These are phyloP conservation scores for Coptotermes formosanus DNA, from an alignment of 1,140 invertebrate genomes.

Conservation along the genomic window DNA sequence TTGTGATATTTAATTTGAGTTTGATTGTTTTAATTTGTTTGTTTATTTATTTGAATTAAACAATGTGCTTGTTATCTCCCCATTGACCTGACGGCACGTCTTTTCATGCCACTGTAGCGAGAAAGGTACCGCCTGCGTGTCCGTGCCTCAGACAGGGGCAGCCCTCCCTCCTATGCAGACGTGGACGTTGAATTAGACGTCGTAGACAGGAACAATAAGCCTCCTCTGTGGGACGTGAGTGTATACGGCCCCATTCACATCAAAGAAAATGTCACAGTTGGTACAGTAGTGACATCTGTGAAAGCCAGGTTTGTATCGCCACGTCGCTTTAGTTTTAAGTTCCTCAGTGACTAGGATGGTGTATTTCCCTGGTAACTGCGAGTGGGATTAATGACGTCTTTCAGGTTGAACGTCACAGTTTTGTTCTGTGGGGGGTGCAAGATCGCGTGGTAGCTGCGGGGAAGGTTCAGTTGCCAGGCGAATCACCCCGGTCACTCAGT, in stretches of 20 bases:
- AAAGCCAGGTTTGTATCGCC: slow-evolving; percentile 93
- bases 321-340: slow-evolving; percentile 30
- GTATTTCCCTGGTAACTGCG: slow-evolving; percentile 34
- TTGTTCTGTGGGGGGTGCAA: neutral
- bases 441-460: neutral
- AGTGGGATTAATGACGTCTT: slow-evolving; percentile 33
- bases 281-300: slow-evolving; percentile 93
- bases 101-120: slow-evolving; percentile 60
- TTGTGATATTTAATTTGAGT: slow-evolving; percentile 32
- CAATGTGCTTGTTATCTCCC: slow-evolving; percentile 47
- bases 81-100: slow-evolving; percentile 45
- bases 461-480: slow-evolving; percentile 25
- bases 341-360: slow-evolving; percentile 29
- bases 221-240: slow-evolving; percentile 89
- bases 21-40: slow-evolving; percentile 35
- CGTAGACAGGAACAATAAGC: slow-evolving; percentile 97
- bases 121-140: slow-evolving; percentile 92
- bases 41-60: slow-evolving; percentile 47
- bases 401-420: neutral
- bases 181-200: slow-evolving; percentile 96
- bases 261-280: slow-evolving; percentile 96
- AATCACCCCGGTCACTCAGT: neutral
- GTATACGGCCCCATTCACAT: slow-evolving; percentile 94
- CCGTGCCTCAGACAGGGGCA: slow-evolving; percentile 88
- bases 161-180: slow-evolving; percentile 82